A percentile compares a stretch with the other conserved stretches of the same genome.
Conservation (phyloP, 2,797 vertebrate species). For the Danionella dracula region DNA sequence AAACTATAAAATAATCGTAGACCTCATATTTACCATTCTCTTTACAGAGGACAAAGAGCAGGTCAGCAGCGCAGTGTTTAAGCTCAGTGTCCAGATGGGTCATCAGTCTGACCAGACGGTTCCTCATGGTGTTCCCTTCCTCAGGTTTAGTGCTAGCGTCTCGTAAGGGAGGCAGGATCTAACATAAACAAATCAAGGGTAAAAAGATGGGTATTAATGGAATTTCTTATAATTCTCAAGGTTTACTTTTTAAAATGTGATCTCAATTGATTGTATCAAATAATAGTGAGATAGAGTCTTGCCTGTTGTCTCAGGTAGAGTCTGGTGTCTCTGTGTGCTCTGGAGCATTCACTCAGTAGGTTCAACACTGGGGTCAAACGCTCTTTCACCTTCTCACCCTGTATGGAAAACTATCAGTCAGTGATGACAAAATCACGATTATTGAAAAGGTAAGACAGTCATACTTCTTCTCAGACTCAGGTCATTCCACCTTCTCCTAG, state of each 20-base stretch:
- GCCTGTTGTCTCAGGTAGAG: constrained; percentile 69
- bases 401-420: too few species aligned
- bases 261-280: too few species aligned
- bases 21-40: constrained; percentile 65
- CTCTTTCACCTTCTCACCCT: constrained; percentile 66
- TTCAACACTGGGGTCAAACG: constrained; percentile 72
- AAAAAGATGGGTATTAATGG: too few species aligned
- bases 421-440: background rate
- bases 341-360: constrained; percentile 70
- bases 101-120: constrained; percentile 73
- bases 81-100: constrained; percentile 74
- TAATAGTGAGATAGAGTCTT: background rate
- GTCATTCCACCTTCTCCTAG: too few species aligned
- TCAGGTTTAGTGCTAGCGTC: constrained; percentile 68
- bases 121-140: constrained; percentile 66
- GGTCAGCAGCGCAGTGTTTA: constrained; percentile 75
- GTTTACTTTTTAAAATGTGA: too few species aligned
- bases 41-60: constrained; percentile 79
- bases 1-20: too few species aligned
- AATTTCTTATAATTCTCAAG: too few species aligned
- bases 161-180: constrained; percentile 68
- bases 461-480: constrained; percentile 4
- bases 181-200: too few species aligned
- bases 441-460: background rate
- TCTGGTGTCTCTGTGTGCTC: constrained; percentile 70